phyloP scores from a whole-genome alignment of 2,888 invertebrate species.

The Poecilobothrus nobilitatus region DNA sequence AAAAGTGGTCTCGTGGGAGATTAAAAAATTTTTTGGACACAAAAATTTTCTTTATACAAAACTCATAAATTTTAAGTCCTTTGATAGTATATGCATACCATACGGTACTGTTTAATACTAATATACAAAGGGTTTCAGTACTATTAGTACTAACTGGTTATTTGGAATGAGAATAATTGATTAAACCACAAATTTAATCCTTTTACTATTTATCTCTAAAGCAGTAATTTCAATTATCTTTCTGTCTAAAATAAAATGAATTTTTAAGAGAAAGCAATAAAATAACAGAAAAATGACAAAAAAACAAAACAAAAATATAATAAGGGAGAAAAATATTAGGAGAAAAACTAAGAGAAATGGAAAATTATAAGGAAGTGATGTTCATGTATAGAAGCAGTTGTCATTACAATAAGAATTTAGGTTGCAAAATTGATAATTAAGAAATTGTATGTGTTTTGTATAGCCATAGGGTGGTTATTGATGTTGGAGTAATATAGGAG shows the following conservation, averaged over 20 bases:
- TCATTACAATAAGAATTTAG: neutral
- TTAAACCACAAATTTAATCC: slow-evolving; percentile 6
- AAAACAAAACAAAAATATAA: neutral
- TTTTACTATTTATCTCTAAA: slow-evolving; percentile 3
- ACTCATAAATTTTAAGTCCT: neutral
- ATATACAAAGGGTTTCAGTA: too few species aligned
- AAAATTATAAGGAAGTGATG: neutral
- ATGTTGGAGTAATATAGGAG: too few species aligned
- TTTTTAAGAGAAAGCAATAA: too few species aligned
- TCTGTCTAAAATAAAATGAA: neutral
- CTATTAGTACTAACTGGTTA: too few species aligned
- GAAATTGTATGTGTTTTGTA: neutral
- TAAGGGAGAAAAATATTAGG: too few species aligned
- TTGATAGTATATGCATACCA: neutral
- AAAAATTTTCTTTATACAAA: neutral
- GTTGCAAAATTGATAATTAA: neutral
- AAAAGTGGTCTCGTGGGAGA: slow-evolving; percentile 6
- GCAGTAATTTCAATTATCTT: slow-evolving; percentile 6
- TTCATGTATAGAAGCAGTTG: neutral
- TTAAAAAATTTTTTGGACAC: neutral
- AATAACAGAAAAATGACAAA: too few species aligned
- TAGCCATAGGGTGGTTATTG: too few species aligned
- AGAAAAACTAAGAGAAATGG: too few species aligned
- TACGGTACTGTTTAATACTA: too few species aligned
- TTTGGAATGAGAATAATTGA: slow-evolving; percentile 1